Conservation (phyloP, 2,113 vertebrate genomes). For the Toxotes chatareus region DNA sequence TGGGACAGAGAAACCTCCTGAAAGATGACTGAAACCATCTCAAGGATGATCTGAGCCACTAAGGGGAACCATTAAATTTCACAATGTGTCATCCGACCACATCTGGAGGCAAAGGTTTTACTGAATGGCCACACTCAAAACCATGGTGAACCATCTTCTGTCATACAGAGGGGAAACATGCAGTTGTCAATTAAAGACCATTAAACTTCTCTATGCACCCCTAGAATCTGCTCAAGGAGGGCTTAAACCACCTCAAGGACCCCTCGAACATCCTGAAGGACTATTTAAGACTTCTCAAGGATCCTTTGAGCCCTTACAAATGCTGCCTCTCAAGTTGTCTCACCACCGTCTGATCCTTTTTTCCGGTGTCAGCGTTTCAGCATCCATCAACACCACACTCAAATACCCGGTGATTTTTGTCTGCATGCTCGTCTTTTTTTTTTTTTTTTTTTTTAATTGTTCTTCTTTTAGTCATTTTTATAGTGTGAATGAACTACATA, state of each 20-base stretch:
- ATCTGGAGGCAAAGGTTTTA: too few species aligned
- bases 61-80: too few species aligned
- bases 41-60: too few species aligned
- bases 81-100: too few species aligned
- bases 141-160: too few species aligned
- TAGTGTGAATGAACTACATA: not conserved
- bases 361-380: not conserved
- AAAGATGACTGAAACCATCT: too few species aligned
- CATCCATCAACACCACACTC: conserved; percentile 10
- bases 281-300: not conserved
- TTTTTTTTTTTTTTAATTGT: not conserved
- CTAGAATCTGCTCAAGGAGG: not conserved
- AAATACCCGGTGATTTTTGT: not conserved
- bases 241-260: conserved; percentile 5
- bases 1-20: too few species aligned
- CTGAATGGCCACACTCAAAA: too few species aligned
- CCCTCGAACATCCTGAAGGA: not conserved
- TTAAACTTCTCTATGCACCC: not conserved
- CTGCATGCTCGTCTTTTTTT: not conserved
- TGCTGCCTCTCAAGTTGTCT: not conserved
- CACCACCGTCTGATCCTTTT: conserved; percentile 18
- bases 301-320: conserved; percentile 23
- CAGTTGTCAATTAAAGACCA: not conserved
- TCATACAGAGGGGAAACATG: too few species aligned
- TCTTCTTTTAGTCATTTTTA: not conserved